These are phyloP conservation scores for Clarias fuscus DNA, from an alignment of 2,797 vertebrate species.

Conservation along the genomic window DNA sequence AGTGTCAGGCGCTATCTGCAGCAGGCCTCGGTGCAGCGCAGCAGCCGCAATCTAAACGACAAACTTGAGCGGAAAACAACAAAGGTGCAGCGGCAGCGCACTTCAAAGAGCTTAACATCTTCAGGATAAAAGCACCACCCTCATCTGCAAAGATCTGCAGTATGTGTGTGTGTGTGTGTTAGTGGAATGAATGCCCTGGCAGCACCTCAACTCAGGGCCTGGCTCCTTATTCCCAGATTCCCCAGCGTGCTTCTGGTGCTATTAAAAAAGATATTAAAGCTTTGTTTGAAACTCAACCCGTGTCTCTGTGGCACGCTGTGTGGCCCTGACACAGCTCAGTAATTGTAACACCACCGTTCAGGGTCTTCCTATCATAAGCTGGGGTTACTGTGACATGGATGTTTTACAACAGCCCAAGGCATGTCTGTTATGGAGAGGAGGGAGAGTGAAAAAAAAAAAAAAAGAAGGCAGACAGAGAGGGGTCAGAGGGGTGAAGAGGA, in stretches of 20 bases:
- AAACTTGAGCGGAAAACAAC: constrained; percentile 32
- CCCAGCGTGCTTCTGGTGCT: constrained; percentile 37
- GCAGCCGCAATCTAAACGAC: constrained; percentile 35
- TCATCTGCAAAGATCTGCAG: constrained; percentile 25
- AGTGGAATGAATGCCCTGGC: constrained; percentile 59
- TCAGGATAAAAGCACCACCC: background rate
- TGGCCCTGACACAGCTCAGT: constrained; percentile 48
- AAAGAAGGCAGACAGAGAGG: constrained; percentile 24
- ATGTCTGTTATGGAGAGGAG: constrained; percentile 28
- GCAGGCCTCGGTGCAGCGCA: constrained; percentile 6
- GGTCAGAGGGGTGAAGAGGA: constrained; percentile 45
- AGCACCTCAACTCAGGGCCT: constrained; percentile 62
- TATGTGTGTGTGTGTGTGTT: constrained; percentile 7
- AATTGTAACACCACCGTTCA: constrained; percentile 21
- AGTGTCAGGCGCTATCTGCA: constrained; percentile 1
- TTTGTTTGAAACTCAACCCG: constrained; percentile 68
- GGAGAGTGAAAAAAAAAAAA: constrained; percentile 4
- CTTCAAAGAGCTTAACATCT: constrained; percentile 37
- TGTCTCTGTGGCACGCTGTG: constrained; percentile 34
- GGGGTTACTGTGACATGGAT: constrained; percentile 31
- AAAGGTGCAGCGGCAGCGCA: constrained; percentile 20
- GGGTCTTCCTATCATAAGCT: constrained; percentile 24
- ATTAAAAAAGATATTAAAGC: constrained; percentile 66
- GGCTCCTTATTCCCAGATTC: constrained; percentile 59
- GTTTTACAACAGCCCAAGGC: constrained; percentile 46